Evolutionary conservation across 1,140 invertebrate species (phyloP), one percentile per base, ranked within the genome.

Genomic region (Brachionus manjavacas): DNA sequence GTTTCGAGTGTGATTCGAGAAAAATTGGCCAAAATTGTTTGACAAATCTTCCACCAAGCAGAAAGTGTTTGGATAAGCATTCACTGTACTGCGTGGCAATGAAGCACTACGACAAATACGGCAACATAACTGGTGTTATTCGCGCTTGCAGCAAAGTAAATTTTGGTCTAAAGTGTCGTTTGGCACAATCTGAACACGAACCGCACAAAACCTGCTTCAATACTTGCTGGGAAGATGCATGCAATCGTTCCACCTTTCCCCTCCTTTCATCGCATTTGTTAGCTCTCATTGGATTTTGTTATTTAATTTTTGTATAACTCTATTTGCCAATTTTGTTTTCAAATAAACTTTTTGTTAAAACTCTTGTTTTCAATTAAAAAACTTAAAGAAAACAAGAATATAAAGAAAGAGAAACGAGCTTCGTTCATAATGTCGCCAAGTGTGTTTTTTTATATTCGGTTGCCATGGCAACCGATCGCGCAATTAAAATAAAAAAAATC

Each of bases 361-460:
- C 52, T 60, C 16, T 60, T 55, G 52, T 60, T 60, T 60, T 60
- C 52, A 60, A 60, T 60, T 60, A 60, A 60, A 60, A 60, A 60
- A 23, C 52, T 60, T 60, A 60, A 60, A 20, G 52, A 60, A 60
- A 68, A 39, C 25, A 39, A 68, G 66, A 68, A 39, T 20, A 68
- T 35, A 72, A 39, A 39, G 68, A 39, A 39, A 39, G 35, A 72
- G 35, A 72, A 72, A 4, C 16, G 16, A 39, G 16, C 31, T 72
- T 72, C 16, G 41, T 43, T 76, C 72, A 76, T 76, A 76, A 76
- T 76, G 72, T 76, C 72, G 25, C 72, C 43, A 46, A 76, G 43
- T 76, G 52, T 76, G 43, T 14, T 76, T 76, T n/a, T 76, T 20
- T 28, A 23, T 49, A 11, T 49, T 35, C 46, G 41, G 72, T 76